phyloP scores from a whole-genome alignment of 2,797 vertebrate species.

The Psittacula echo region DNA sequence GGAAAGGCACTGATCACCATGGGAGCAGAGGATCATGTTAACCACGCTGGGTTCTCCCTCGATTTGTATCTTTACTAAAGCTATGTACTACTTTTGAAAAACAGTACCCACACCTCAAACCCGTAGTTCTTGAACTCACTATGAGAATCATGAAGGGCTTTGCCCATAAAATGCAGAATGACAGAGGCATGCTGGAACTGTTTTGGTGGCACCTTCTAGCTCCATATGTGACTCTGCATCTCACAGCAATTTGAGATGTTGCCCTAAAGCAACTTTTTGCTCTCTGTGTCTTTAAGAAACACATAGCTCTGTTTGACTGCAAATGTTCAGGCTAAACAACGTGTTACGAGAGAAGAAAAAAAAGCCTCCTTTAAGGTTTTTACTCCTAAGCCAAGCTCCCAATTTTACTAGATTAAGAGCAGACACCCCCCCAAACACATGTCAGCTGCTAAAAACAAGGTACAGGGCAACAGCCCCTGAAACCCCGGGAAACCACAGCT shows the following conservation, averaged over 20 bases:
- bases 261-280: background rate
- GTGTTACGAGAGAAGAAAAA: background rate
- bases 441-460: background rate
- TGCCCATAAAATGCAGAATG: no score
- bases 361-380: background rate
- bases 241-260: background rate
- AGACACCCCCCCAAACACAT: background rate
- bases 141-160: background rate
- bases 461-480: background rate
- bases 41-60: accelerated
- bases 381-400: background rate
- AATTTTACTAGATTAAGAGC: background rate
- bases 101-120: background rate
- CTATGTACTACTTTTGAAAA: background rate
- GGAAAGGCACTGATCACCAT: background rate
- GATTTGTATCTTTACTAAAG: background rate
- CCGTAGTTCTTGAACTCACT: accelerated
- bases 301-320: background rate
- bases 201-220: background rate
- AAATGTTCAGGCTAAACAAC: conserved; percentile 22
- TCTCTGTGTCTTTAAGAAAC: background rate
- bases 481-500: background rate
- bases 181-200: background rate
- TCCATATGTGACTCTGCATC: background rate
- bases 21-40: background rate